A percentile compares a stretch with the other conserved stretches of the same genome.
Conservation (phyloP, 2,888 invertebrate genomes). For the Eristalinus sepulchralis region DNA sequence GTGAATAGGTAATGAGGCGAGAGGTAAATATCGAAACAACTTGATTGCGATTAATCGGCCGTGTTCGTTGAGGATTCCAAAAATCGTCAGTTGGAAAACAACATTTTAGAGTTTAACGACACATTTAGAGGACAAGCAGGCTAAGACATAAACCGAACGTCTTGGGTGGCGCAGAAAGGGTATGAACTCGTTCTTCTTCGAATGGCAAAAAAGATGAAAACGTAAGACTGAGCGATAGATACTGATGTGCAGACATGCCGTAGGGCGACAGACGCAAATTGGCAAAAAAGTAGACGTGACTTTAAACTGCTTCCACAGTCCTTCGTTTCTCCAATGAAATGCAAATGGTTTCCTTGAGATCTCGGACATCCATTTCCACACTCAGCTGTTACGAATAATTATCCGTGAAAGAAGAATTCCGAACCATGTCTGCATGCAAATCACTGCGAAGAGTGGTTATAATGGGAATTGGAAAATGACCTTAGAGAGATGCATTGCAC, state of each 20-base stretch:
- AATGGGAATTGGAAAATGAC: slow-evolving; percentile 64
- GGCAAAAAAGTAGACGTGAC: background rate
- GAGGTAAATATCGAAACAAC: slow-evolving; percentile 12
- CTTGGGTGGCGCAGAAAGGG: slow-evolving; percentile 34
- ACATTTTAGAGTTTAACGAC: slow-evolving; percentile 1
- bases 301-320: background rate
- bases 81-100: slow-evolving; percentile 39
- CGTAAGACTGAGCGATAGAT: background rate
- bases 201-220: background rate
- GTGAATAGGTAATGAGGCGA: slow-evolving; percentile 45
- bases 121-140: slow-evolving; percentile 31
- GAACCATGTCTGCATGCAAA: slow-evolving; percentile 49
- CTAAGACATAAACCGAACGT: background rate
- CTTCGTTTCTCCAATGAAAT: slow-evolving; percentile 29
- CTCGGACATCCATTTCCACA: slow-evolving; percentile 31
- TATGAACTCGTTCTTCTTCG: slow-evolving; percentile 25
- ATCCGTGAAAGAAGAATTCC: slow-evolving; percentile 65
- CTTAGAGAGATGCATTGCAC: slow-evolving; percentile 59
- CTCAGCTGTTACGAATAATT: slow-evolving; percentile 63
- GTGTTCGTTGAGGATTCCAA: slow-evolving; percentile 33
- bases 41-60: slow-evolving; percentile 32
- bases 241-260: background rate
- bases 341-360: slow-evolving; percentile 42
- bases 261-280: background rate
- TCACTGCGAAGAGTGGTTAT: slow-evolving; percentile 53